Base-by-base conservation (phyloP, 2,797 vertebrate genomes). In the Fratercula arctica region DNA sequence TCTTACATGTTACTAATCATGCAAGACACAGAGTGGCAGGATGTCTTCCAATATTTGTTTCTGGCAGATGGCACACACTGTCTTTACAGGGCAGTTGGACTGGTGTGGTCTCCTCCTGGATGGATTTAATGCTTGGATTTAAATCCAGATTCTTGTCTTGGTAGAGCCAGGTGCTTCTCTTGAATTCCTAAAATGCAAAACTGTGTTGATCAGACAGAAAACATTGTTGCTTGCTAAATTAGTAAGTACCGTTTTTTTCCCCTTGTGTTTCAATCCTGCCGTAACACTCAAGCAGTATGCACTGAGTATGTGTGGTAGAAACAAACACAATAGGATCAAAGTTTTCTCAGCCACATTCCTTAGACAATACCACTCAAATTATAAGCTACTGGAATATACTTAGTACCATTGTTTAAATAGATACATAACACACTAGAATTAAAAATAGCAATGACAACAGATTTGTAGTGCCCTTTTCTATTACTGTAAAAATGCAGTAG, bases 91-190 rank as follows among this genome's bases (percentile, higher is more conserved):
- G 54, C 31, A 60, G 0, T 67, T 94, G 89, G 50, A 73, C 54
- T 69, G 23, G 25, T 91, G 51, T 90, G 39, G 23, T 91, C 51
- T 96, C 28, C 54, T 94, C 31, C 51, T 88, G 85, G 14, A n/a
- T 88, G 89, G 73, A 95, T 92, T 91, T 93, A 88, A 23, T 66
- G 53, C 37, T 87, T 86, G 54, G 53, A 87, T 95, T 87, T 93
- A 76, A 86, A 76, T 72, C 51, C 59, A 84, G 39, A 60, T 84
- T 78, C 50, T 78, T 72, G 37, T 80, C 54, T 86, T 4, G 1
- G 66, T 83, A 85, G 88, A 84, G 51, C 73, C 82, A 86, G 69
- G 46, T 81, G 46, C 79, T 90, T 69, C 46, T 87, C 69, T 90
- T 69, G 26, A 63, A 78, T 91, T 94, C 54, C 54, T 90, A 51